A percentile compares a stretch with the other conserved stretches of the same genome.
Evolutionary conservation across 2,113 vertebrate species (phyloP).

Genomic region (Peromyscus leucopus): DNA sequence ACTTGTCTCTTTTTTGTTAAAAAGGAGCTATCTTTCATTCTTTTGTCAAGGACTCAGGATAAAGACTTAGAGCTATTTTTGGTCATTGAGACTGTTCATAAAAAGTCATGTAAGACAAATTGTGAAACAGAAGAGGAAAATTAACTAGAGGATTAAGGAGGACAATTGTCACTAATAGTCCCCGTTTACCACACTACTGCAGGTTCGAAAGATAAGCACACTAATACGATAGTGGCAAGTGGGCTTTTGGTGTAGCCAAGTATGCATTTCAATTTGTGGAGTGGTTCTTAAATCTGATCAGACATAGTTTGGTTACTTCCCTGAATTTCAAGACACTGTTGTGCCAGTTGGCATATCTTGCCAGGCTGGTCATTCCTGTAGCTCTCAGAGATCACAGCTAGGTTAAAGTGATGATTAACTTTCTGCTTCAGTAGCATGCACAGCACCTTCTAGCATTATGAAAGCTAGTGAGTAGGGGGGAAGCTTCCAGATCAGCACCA

Average conservation of each 20-base stretch:
- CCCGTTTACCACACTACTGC: neutral
- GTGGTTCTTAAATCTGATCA: neutral
- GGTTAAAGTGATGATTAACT: neutral
- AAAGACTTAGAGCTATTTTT: neutral
- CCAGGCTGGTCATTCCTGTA: neutral
- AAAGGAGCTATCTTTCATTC: neutral
- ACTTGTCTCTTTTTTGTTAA: neutral
- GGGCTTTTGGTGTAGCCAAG: neutral
- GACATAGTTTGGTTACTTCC: neutral
- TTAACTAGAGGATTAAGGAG: neutral
- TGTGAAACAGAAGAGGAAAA: neutral
- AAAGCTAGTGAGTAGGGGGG: neutral
- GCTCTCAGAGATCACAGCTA: neutral
- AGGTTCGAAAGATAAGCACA: neutral
- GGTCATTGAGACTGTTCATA: neutral
- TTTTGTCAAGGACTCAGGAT: neutral
- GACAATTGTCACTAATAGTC: neutral
- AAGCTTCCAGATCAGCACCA: neutral
- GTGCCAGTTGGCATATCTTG: neutral
- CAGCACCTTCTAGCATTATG: neutral
- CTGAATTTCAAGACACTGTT: neutral
- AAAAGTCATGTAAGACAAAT: neutral
- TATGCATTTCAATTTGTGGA: neutral
- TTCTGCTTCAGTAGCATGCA: neutral
- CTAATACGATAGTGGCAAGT: neutral